Evolutionary conservation across 2,797 vertebrate species (phyloP), one percentile per base, ranked within the genome.

Genomic region (Perodicticus potto): DNA sequence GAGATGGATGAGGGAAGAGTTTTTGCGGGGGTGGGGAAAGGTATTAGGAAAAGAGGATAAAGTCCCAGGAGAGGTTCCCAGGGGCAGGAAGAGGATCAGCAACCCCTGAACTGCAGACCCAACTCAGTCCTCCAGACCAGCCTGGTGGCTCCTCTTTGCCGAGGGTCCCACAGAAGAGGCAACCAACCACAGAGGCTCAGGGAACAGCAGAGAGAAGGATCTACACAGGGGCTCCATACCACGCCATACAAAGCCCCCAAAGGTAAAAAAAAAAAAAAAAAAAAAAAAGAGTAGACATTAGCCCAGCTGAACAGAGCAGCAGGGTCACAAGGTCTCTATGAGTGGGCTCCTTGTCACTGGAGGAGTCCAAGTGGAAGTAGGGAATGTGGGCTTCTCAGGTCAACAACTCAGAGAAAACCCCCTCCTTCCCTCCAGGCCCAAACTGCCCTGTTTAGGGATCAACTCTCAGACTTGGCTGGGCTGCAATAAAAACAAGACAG

Each of bases 401-500:
- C 67, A 4, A 82, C 76, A 43, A 89, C 95, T 86, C 53, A 85
- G 74, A 86, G 89, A 85, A 89, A 93, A 55, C 80, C 91, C 80
- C 89, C 76, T 93, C 69, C 14, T 22, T 95, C 89, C 77, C 92
- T 91, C 34, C 12, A 32, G 61, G 37, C 88, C 87, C 76, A 69
- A 80, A 65, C 95, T 95, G 92, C 95, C 86, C 94, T 97, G 96
- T 97, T 96, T 95, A 91, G 92, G 96, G 97, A 95, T 94, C 40
- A 9, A 76, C 96, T 95, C 92, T 93, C 95, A 97, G 96, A 95
- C 97, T 97, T 97, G 97, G 97, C 97, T 45, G 10, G 55, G 90
- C 96, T 59, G 95, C 97, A 97, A 97, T 96, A 93, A 96, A 97
- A 97, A 95, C 96, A 97, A 95, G 97, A 94, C 96, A 94, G 93